Base-by-base conservation (phyloP, 2,888 invertebrate species). In the Tethea ocularis region DNA sequence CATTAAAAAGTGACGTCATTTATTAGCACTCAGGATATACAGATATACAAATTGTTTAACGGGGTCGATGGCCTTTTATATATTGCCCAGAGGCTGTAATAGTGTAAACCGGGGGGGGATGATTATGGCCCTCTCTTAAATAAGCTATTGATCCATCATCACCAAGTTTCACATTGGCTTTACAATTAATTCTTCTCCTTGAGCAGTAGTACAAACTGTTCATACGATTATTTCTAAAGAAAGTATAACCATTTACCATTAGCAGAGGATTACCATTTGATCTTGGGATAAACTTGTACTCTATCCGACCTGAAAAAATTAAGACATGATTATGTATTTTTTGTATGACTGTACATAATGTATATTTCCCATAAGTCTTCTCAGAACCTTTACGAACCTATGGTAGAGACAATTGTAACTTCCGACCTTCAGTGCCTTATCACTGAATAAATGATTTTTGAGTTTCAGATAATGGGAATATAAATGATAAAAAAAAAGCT, bases 121-220 rank as follows among this genome's bases (percentile, higher is more conserved):
- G 38, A 6, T 15, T 38, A 38, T 38, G 38, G 6, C n/a, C 38
- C 38, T 38, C 38, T 38, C n/a, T 38, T 38, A 38, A 15, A 38
- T 38, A 38, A 4, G n/a, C 38, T 38, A 38, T 38, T n/a, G 38
- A n/a, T 0, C 38, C 38, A 38, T 38, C 38, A 38, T 38, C n/a
- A 5, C 38, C 38, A 1, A 38, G 38, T 38, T 38, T 38, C 38
- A 38, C 38, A 38, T 38, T 38, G 7, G 38, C 38, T 38, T 38
- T 38, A 38, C 38, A 38, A n/a, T 38, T n/a, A 38, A n/a, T 38
- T 38, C 38, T 38, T 38, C 38, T 38, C 38, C 38, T 38, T n/a
- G 38, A 38, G 7, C 38, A 38, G n/a, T 38, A 38, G 38, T 38
- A 38, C 38, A 38, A 38, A 15, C n/a, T 38, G 38, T 38, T 38